Conservation (phyloP, 92 coral and sea anemone species). For the Desmophyllum pertusum region DNA sequence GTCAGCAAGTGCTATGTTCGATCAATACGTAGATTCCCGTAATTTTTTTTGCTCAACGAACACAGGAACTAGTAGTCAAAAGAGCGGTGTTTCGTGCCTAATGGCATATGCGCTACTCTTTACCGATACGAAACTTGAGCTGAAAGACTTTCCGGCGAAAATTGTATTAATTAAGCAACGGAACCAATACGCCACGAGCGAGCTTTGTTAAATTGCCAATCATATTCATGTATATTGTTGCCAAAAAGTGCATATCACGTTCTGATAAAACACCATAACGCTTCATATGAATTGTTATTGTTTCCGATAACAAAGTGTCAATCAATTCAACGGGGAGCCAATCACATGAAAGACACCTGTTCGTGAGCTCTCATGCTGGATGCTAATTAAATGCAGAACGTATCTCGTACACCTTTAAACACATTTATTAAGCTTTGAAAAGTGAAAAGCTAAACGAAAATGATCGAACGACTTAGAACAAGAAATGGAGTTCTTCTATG, state of each 20-base stretch:
- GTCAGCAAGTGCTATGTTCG: neutral
- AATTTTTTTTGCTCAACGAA: neutral
- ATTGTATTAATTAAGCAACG: no score
- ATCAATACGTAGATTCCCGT: neutral
- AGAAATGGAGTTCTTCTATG: neutral
- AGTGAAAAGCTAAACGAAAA: neutral
- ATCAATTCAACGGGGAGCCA: slow-evolving; percentile 20
- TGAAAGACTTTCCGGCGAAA: neutral
- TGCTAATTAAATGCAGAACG: slow-evolving; percentile 23
- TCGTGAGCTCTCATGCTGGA: neutral
- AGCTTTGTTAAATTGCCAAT: neutral
- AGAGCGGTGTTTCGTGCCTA: neutral
- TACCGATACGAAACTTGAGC: neutral
- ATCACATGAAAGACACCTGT: slow-evolving; percentile 44
- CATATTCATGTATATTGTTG: neutral
- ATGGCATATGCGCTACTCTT: neutral
- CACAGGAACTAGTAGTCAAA: neutral
- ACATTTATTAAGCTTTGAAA: neutral
- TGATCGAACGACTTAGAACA: neutral
- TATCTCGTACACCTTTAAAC: neutral
- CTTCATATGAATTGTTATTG: neutral
- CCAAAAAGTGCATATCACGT: slow-evolving; percentile 9
- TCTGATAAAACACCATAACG: neutral
- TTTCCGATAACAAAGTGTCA: slow-evolving; percentile 17
- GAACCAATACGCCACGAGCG: neutral